Evolutionary conservation across 1,140 invertebrate species (phyloP), one percentile per base, ranked within the genome.

Genomic region (Thereuonema tuberculata): DNA sequence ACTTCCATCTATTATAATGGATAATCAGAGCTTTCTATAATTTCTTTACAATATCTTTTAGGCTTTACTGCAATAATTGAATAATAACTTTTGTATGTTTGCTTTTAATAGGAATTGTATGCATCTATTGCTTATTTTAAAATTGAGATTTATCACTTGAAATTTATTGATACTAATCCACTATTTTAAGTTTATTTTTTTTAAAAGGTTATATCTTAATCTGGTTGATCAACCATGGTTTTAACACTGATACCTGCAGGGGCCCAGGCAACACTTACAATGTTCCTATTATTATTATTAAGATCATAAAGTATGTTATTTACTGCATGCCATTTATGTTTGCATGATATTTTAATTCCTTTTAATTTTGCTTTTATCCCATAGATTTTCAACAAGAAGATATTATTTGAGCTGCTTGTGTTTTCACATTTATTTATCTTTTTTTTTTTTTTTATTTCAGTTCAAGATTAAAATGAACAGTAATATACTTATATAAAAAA

Each of bases 181-280:
- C n/a, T 21, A 25, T 49, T 61, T 43, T 20, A 21, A 46, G 29
- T 62, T 52, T 43, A 53, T 49, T 62, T 62, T 62, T 62, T 56
- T 62, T 56, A 62, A 23, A 9, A n/a, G 12, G 5, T 17, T 58
- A 31, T n/a, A n/a, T n/a, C n/a, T n/a, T n/a, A n/a, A n/a, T n/a
- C n/a, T n/a, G n/a, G 31, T 5, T 37, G 31, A 37, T 37, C 31
- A 37, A 37, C 31, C 31, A 37, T 37, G 31, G 31, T 37, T 37
- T 37, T 37, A 5, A 37, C 17, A 37, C 31, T 17, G 5, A 37
- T 37, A 5, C 5, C 17, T 37, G 5, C 31, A 37, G 31, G 31
- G 31, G 31, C 17, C 31, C 31, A 5, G 17, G 31, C 31, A 9
- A 17, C 5, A 9, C 17, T 5, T 9, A 17, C 5, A 37, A 37